Evolutionary conservation across 2,888 invertebrate genomes (phyloP).

Genomic region (Phasia obesa): DNA sequence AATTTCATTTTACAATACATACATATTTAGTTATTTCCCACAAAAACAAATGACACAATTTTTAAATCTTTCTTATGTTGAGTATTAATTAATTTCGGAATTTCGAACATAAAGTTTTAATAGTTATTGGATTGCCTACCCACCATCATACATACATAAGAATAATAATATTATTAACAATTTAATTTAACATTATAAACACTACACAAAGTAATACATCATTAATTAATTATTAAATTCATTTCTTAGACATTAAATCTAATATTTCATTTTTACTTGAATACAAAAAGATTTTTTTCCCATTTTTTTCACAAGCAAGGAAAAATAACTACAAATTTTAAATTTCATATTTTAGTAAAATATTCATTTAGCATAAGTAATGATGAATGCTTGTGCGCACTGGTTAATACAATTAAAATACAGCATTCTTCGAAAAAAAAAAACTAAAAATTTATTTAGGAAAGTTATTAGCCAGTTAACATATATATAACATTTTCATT

Average conservation of each 20-base stretch:
- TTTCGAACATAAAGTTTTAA: constrained; percentile 17
- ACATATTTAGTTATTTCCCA: constrained; percentile 32
- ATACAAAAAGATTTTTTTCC: constrained; percentile 6
- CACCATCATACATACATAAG: neutral
- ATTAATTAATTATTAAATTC: constrained; percentile 58
- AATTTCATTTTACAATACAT: constrained; percentile 13
- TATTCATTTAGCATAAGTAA: constrained; percentile 22
- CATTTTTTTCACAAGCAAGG: neutral
- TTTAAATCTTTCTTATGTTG: constrained; percentile 13
- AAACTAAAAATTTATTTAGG: constrained; percentile 1
- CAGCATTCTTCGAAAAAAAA: no score
- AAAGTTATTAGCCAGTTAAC: constrained; percentile 23
- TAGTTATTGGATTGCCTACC: constrained; percentile 23
- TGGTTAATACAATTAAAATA: constrained; percentile 27
- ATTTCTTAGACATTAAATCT: constrained; percentile 36
- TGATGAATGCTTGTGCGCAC: constrained; percentile 6
- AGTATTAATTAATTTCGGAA: constrained; percentile 32
- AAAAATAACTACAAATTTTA: constrained; percentile 30
- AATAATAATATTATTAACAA: constrained; percentile 18
- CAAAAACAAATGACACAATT: neutral
- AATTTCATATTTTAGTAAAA: constrained; percentile 23
- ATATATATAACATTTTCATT: neutral
- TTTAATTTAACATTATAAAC: constrained; percentile 35
- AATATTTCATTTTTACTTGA: constrained; percentile 44
- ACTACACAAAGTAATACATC: constrained; percentile 29